Evolutionary conservation across 2,888 invertebrate genomes (phyloP), one percentile per base, ranked within the genome.

Genomic region (Eupsilia transversa): DNA sequence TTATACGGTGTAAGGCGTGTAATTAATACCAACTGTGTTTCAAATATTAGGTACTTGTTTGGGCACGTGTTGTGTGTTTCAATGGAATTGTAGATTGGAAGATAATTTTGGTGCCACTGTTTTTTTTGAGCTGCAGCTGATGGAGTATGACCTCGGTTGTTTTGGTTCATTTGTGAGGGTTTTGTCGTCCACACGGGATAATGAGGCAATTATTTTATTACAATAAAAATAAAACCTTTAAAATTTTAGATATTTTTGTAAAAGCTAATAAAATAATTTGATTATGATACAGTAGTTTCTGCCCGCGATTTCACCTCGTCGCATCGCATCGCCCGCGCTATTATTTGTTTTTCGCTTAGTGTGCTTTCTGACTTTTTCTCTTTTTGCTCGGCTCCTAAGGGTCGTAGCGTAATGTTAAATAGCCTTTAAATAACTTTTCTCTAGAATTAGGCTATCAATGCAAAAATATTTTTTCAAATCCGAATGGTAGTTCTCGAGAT

Each of bases 21-120:
- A 80, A 78, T 77, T 72, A 64, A 82, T 59, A 78, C 54, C 35
- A 63, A 61, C 43, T 82, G 27, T 46, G 46, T 63, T 65, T 54
- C 43, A 66, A 56, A 57, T 77, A 70, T 54, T 46, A 14, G 20
- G 5, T 30, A 38, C n/a, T 65, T 49, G 38, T 56, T 46, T 43
- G 7, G 27, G 46, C 38, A 33, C 66, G 52, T 54, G 79, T 63
- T 59, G 2, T 54, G 43, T 61, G 14, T 60, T 74, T 46, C 7
- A 76, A 82, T 49, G n/a, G 46, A 38, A 14, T 10, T 61, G 38
- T 46, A 6, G 30, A 43, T 38, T 61, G 17, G 3, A 61, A 20
- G 20, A 14, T 35, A 69, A 59, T 35, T 17, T 35, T 56, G 12
- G 38, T 27, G 38, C 9, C n/a, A 10, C 10, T 10, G 14, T 9